Evolutionary conservation across 2,113 vertebrate genomes (phyloP).

Genomic region (Malurus melanocephalus): DNA sequence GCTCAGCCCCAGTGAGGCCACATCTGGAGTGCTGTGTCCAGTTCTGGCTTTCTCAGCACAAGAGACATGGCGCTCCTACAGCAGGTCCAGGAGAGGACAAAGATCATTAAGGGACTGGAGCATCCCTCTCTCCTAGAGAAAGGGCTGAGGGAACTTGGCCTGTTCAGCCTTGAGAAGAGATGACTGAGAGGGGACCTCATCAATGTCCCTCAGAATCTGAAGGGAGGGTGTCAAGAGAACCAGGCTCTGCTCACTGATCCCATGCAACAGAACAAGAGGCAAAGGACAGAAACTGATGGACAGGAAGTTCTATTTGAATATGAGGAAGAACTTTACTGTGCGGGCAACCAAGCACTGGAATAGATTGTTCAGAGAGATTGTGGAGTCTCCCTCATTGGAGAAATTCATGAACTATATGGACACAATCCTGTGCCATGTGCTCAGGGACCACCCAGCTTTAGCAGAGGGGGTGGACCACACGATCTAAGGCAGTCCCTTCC

Average conservation of each 20-base stretch:
- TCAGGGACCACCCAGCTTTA: background rate
- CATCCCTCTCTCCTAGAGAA: background rate
- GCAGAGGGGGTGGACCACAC: background rate
- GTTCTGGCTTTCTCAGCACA: background rate
- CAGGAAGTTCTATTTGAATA: background rate
- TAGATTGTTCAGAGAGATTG: accelerated
- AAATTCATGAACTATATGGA: background rate
- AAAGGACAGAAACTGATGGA: background rate
- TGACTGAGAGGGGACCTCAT: background rate
- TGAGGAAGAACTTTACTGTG: background rate
- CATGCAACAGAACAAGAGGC: background rate
- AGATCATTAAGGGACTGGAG: background rate
- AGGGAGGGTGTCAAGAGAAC: background rate
- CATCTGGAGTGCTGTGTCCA: background rate
- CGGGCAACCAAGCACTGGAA: accelerated
- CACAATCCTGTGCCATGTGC: background rate
- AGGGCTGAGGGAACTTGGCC: background rate
- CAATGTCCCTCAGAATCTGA: background rate
- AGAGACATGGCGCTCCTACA: background rate
- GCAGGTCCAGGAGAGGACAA: background rate
- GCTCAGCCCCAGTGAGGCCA: background rate
- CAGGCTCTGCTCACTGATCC: background rate
- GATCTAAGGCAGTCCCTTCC: background rate
- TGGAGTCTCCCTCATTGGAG: background rate
- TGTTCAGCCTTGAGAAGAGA: background rate